Base-by-base conservation (phyloP, 2,888 invertebrate genomes). In the Phasia obesa region DNA sequence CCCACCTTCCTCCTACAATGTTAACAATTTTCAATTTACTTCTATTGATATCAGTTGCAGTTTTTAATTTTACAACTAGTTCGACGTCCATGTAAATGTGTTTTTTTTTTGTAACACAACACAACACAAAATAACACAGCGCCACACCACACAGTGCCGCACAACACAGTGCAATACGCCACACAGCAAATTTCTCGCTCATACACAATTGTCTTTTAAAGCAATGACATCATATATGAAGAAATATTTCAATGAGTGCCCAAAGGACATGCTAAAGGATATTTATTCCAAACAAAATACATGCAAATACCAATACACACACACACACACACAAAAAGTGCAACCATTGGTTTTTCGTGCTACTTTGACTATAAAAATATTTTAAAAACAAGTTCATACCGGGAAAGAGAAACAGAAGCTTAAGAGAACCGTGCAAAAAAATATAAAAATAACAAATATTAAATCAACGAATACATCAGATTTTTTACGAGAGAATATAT, bases 241-340 rank as follows among this genome's bases (percentile, higher is more conserved):
- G 87, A 88, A 88, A 88, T 88, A 89, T 89, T 86, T 86, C 87
- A 87, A 86, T 86, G 88, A 87, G 85, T 88, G 87, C 87, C 86
- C 88, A 86, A 86, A 85, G 86, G 86, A 86, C 80, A 85, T 62
- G 75, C 84, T 80, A 75, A 70, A 83, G 78, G 79, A 77, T 84
- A 84, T 67, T 67, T 73, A 67, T 80, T 60, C 47, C 35, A 69
- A 67, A 67, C 51, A 65, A 42, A 65, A 71, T 15, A 47, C 49
- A 49, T 49, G 49, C 57, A 44, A 23, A 53, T 42, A 60, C 25
- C 38, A 35, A 35, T 35, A 35, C 35, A 35, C 11, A 35, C 11
- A 35, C 1, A n/a, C 51, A 47, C 51, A 21, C 13, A 9, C 13
- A 53, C 27, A 64, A 27, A 79, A 35, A 73, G 42, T 80, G 79